Evolutionary conservation across 2,888 invertebrate species (phyloP), one percentile per base, ranked within the genome.

Genomic region (Sinelater perroti): DNA sequence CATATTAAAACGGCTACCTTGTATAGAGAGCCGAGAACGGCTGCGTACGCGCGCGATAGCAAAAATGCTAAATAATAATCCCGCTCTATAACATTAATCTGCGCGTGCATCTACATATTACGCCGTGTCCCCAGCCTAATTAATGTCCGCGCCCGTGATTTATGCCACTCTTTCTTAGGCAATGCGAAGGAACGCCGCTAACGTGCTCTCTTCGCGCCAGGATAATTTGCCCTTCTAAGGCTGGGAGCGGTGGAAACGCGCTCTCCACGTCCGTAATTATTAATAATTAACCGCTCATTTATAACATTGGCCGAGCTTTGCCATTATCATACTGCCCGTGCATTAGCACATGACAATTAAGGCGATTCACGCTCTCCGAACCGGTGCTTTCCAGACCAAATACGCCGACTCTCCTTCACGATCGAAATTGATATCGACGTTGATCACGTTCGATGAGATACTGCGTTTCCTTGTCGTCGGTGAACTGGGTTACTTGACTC

Each of bases 61-160:
- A 62, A 66, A 66, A 64, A 63, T 63, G 56, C 53, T 60, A 69
- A 69, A 68, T 70, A 69, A 69, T 69, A 60, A 56, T 56, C 60
- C 56, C 33, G 56, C 35, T 66, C 63, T 69, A 64, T 62, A 67
- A 67, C 68, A 72, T 71, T 73, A 74, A 75, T 75, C 74, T 72
- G 67, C 69, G 58, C 73, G 72, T 74, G 73, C 69, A 75, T 75
- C 75, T 75, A 74, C 75, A 75, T 75, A 75, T 75, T 74, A 74
- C 72, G 71, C 70, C 70, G 75, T 72, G 74, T 75, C 74, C 61
- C 66, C 72, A 72, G 70, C 71, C 75, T 76, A 76, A 77, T 77
- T 77, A 77, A 77, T 74, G 77, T 77, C 75, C 72, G 62, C 69
- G 61, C 57, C 63, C 61, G 76, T 76, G 76, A 77, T 77, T 77